A percentile compares a stretch with the other conserved stretches of the same genome.
These are phyloP conservation scores for Bergia puertoricense DNA, from an alignment of 92 coral and sea anemone genomes.

Conservation along the genomic window DNA sequence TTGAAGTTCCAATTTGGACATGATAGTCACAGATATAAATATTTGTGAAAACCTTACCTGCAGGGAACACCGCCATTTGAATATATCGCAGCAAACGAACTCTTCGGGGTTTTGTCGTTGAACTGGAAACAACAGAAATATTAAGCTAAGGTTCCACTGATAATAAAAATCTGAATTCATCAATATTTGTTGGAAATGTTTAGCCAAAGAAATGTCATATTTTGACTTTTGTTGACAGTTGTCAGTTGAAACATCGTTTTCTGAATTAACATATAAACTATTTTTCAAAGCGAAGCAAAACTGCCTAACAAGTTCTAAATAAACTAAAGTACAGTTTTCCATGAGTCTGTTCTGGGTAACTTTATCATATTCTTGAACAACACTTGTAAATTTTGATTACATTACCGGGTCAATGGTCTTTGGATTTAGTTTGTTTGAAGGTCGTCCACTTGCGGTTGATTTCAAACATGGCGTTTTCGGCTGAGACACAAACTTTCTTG, in stretches of 20 bases:
- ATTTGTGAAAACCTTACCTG: slow-evolving; percentile 60
- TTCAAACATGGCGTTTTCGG: slow-evolving; percentile 56
- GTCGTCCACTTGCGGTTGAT: slow-evolving; percentile 63
- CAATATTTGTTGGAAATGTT: too few species aligned
- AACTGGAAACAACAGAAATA: slow-evolving; percentile 61
- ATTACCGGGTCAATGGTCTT: slow-evolving; percentile 95
- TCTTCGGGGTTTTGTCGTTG: slow-evolving; percentile 85
- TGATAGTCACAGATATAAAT: not conserved
- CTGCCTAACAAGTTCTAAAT: not conserved
- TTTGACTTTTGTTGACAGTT: not conserved
- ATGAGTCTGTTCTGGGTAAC: not conserved
- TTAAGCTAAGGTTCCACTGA: not conserved
- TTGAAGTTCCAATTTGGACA: too few species aligned
- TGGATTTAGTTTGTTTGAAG: slow-evolving; percentile 92
- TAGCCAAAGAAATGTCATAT: not conserved
- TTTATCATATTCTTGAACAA: not conserved
- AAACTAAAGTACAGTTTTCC: not conserved
- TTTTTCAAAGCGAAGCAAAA: not conserved
- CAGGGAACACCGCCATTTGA: slow-evolving; percentile 97
- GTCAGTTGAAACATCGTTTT: not conserved
- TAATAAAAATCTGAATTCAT: not conserved
- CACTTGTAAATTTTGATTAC: not conserved
- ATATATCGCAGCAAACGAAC: slow-evolving; percentile 93
- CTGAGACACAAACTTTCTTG: slow-evolving; percentile 58
- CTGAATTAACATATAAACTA: not conserved